Evolutionary conservation across 2,797 vertebrate genomes (phyloP).

Genomic region (Rhinoraja longicauda): DNA sequence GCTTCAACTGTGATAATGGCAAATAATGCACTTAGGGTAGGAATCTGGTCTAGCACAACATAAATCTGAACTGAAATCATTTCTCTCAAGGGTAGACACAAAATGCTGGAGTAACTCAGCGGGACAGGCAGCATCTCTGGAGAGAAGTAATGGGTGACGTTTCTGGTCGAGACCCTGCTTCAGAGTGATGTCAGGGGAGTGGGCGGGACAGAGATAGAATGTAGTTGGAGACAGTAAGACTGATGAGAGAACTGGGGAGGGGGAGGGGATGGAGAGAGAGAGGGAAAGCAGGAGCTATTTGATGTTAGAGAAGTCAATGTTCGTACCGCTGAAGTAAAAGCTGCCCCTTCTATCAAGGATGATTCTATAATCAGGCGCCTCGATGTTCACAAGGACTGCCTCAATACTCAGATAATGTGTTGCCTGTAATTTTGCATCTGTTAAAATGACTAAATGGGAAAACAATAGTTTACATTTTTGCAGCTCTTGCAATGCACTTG

Average conservation of each 20-base stretch:
- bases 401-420: neutral
- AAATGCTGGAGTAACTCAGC: too few relatives aligned
- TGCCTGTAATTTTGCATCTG: neutral
- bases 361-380: neutral
- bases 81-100: neutral
- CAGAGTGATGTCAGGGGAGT: too few relatives aligned
- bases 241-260: too few relatives aligned
- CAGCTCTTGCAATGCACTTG: neutral
- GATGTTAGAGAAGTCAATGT: too few relatives aligned
- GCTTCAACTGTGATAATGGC: neutral
- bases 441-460: neutral
- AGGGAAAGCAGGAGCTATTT: too few relatives aligned
- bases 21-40: neutral
- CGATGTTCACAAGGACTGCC: neutral
- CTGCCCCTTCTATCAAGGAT: neutral
- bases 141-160: too few relatives aligned
- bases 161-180: too few relatives aligned
- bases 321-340: too few relatives aligned
- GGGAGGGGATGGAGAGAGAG: too few relatives aligned
- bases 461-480: neutral
- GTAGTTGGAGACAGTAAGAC: too few relatives aligned
- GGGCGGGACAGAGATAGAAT: too few relatives aligned
- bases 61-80: neutral
- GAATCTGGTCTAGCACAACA: neutral
- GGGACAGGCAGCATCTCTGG: too few relatives aligned